Base-by-base conservation (phyloP, 2,113 vertebrate genomes). In the Urocitellus parryii region DNA sequence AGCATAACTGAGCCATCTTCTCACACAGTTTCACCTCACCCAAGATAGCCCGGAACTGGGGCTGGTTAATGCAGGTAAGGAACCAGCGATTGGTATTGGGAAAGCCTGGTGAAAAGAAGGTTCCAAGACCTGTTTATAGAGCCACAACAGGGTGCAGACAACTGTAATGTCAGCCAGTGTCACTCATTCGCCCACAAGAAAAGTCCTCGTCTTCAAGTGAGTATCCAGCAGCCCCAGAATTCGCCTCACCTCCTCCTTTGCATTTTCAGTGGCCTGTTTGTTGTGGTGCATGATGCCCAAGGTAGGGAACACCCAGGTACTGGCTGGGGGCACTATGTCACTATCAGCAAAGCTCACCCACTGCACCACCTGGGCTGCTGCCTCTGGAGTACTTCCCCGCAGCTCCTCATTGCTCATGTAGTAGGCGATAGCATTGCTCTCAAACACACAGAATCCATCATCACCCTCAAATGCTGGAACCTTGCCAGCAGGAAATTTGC, bases 371-470 rank as follows among this genome's bases (percentile, higher is more conserved):
- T n/a, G n/a, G n/a, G n/a, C n/a, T n/a, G n/a, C n/a, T n/a, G n/a
- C n/a, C n/a, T n/a, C n/a, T n/a, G n/a, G n/a, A n/a, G n/a, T n/a
- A n/a, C n/a, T n/a, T n/a, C n/a, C n/a, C n/a, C n/a, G n/a, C n/a
- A n/a, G n/a, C n/a, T n/a, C n/a, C n/a, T n/a, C n/a, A n/a, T n/a
- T n/a, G n/a, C n/a, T n/a, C n/a, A n/a, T n/a, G n/a, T n/a, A n/a
- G n/a, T n/a, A 98, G 98, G 99, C 99, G 96, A 99, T 99, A 98
- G 99, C 99, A 88, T 99, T 99, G 98, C 99, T 99, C 98, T 99
- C 99, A 97, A 99, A 99, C 98, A 99, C 99, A 98, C 99, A 99
- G 98, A 99, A 99, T 37, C 99, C 99, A 92, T 99, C 99, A 53
- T 99, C 99, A 48, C 99, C 99, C 98, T 99, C 99, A 97, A 99